Evolutionary conservation across 1,140 invertebrate genomes (phyloP), one percentile per base, ranked within the genome.

Genomic region (Halesus radiatus): DNA sequence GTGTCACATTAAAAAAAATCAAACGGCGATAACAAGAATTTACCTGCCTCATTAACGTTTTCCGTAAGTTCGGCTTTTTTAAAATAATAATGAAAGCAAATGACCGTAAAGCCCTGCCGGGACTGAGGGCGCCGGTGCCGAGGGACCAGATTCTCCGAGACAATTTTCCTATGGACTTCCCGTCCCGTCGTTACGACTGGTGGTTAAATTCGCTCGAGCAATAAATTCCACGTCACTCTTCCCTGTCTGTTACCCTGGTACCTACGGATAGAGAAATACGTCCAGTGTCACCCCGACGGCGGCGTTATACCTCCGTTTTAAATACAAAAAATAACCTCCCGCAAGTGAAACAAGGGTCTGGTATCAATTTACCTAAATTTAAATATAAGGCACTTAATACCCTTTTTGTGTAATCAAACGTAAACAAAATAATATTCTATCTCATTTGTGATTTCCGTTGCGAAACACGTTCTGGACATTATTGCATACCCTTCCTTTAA

Each of bases 181-280:
- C 18, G 32, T 32, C 66, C 32, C 66, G 66, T 70, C 66, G 66
- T 70, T 70, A 70, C 66, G 37, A 70, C 32, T 70, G 66, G 66
- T 70, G 66, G 66, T 70, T 70, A 70, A 70, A 70, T 70, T 50
- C 32, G 66, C 37, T 70, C 66, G 37, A 70, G 66, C 66, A 70
- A 70, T 70, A 70, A 70, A 70, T 70, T 70, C 22, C 23, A 37
- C 52, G 66, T 70, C 66, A 70, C 66, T 70, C 45, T 23, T 32
- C 13, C n/a, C 18, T 50, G 66, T 70, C 66, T 45, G 66, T 70
- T 70, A 45, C 5, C 37, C 37, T 45, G 37, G 37, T 45, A 45
- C 37, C 37, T 26, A 26, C 3, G 66, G 66, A 70, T 20, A 23
- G 66, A 45, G 23, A 66, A 66, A 52, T 70, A 70, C 66, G 37